phyloP scores from a whole-genome alignment of 2,888 invertebrate genomes.

The Drosophila meridionalis region DNA sequence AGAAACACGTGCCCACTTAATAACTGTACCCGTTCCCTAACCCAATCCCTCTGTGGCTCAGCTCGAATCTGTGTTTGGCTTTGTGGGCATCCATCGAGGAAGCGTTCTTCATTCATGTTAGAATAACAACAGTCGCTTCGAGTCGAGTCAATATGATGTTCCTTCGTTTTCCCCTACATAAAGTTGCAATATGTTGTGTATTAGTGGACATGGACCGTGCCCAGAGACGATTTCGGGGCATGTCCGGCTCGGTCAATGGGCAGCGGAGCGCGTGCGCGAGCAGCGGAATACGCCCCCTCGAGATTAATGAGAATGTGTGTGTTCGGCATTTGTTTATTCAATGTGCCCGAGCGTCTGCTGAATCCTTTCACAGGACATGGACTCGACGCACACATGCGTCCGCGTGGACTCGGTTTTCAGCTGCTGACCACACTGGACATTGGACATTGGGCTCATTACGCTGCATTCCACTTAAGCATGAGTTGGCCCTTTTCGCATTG shows the following conservation, averaged over 20 bases:
- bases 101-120: conserved; percentile 45
- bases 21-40: conserved; percentile 31
- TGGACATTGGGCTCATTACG: conserved; percentile 53
- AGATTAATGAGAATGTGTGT: conserved; percentile 76
- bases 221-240: conserved; percentile 7
- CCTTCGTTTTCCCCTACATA: conserved; percentile 52
- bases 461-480: conserved; percentile 74
- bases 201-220: conserved; percentile 43
- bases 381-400: conserved; percentile 20
- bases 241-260: conserved; percentile 30
- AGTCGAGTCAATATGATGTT: conserved; percentile 33
- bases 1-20: conserved; percentile 77
- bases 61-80: conserved; percentile 29
- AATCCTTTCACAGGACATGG: conserved; percentile 65
- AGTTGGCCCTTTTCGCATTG: conserved; percentile 62
- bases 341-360: conserved; percentile 29
- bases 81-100: conserved; percentile 18
- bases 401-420: conserved; percentile 51
- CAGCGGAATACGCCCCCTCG: conserved; percentile 75
- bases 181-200: conserved; percentile 81
- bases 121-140: conserved; percentile 54
- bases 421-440: conserved; percentile 72
- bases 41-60: not conserved
- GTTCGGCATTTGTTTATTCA: conserved; percentile 65
- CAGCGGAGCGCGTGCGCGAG: conserved; percentile 56